Evolutionary conservation across 1,140 invertebrate genomes (phyloP).

Genomic region (Leptinotarsa lineolata): DNA sequence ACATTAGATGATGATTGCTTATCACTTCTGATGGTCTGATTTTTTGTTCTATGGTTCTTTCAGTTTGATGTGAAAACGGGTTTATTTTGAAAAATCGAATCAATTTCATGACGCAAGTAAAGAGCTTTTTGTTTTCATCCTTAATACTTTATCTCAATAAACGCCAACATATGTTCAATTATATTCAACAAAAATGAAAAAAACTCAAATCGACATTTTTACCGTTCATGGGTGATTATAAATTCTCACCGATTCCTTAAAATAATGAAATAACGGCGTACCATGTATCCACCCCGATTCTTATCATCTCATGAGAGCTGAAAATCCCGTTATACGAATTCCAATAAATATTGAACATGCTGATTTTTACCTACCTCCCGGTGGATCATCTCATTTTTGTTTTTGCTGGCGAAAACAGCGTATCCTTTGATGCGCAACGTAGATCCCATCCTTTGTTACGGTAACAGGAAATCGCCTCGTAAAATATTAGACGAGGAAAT

Average conservation of each 20-base stretch:
- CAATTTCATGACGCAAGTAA: no score
- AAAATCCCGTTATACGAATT: conserved; percentile 13
- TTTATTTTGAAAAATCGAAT: no score
- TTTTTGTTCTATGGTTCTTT: no score
- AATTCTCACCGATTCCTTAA: not conserved
- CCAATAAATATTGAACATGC: conserved; percentile 16
- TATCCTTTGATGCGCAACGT: conserved; percentile 7
- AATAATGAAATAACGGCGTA: conserved; percentile 1
- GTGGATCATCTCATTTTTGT: conserved; percentile 10
- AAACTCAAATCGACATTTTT: conserved; percentile 25
- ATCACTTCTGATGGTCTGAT: no score
- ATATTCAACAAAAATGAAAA: no score
- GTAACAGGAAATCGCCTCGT: not conserved
- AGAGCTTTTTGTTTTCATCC: no score
- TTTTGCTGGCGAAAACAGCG: not conserved
- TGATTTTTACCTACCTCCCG: not conserved
- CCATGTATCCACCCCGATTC: not conserved
- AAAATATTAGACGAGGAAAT: not conserved
- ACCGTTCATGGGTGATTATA: conserved; percentile 22
- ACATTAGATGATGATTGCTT: no score
- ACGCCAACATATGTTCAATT: no score
- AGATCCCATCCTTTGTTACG: conserved; percentile 11
- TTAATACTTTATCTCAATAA: no score
- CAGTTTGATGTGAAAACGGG: no score
- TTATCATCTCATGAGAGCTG: not conserved